Conservation (phyloP, 2,888 invertebrate species). For the Chrysodeixis includens region DNA sequence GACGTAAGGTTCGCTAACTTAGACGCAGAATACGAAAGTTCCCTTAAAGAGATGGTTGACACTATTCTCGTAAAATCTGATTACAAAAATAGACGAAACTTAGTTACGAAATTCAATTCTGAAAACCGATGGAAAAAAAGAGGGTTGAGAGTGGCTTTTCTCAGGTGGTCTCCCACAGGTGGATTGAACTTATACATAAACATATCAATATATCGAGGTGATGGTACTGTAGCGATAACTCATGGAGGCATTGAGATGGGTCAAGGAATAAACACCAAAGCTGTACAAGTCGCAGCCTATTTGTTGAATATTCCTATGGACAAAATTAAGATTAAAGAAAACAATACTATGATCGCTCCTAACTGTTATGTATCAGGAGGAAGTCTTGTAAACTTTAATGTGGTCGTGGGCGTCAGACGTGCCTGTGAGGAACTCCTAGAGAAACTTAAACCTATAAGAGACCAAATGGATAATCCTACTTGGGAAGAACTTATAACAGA, state of each 20-base stretch:
- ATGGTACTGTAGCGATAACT: conserved; percentile 90
- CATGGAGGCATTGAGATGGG: conserved; percentile 92
- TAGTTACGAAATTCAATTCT: conserved; percentile 84
- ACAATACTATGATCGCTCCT: conserved; percentile 34
- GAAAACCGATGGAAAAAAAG: conserved; percentile 93
- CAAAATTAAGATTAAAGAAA: conserved; percentile 34
- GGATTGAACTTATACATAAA: conserved; percentile 80
- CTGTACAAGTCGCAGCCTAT: conserved; percentile 87
- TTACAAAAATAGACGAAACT: conserved; percentile 76
- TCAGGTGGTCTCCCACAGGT: conserved; percentile 89
- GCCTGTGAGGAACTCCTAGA: conserved; percentile 64
- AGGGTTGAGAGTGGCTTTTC: conserved; percentile 75
- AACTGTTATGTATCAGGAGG: conserved; percentile 31
- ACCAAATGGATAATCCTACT: conserved; percentile 79
- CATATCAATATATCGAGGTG: conserved; percentile 90
- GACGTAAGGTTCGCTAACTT: conserved; percentile 76
- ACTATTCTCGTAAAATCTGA: conserved; percentile 56
- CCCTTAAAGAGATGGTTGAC: conserved; percentile 31
- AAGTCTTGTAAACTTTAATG: conserved; percentile 71
- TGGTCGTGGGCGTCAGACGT: conserved; percentile 66
- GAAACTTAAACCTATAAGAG: conserved; percentile 78
- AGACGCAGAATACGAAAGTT: conserved; percentile 71
- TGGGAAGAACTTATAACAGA: conserved; percentile 89
- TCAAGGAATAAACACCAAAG: conserved; percentile 94
- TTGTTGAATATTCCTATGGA: conserved; percentile 31